Conservation (phyloP, 2,888 invertebrate genomes). For the Cinara cedri region DNA sequence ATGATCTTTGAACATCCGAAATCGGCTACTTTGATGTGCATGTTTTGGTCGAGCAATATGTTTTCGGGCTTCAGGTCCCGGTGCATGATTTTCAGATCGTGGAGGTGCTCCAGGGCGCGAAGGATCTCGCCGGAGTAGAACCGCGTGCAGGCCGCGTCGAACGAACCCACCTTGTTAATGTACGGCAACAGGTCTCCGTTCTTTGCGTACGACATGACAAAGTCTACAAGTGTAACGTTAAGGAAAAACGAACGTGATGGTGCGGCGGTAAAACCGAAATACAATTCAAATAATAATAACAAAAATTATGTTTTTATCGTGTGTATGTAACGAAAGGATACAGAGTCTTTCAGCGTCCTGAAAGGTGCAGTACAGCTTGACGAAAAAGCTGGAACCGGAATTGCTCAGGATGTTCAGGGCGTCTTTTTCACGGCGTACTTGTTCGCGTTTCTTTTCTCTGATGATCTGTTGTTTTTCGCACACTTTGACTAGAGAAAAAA, state of each 20-base stretch:
- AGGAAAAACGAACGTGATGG: constrained; percentile 1
- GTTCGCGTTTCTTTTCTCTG: constrained; percentile 89
- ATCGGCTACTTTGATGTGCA: constrained; percentile 96
- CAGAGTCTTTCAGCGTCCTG: constrained; percentile 89
- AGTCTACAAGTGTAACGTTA: constrained; percentile 67
- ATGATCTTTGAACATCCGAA: constrained; percentile 92
- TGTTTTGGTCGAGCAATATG: constrained; percentile 90
- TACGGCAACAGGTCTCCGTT: constrained; percentile 93
- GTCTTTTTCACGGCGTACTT: constrained; percentile 93
- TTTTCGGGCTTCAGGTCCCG: constrained; percentile 98
- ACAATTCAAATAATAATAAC: not conserved
- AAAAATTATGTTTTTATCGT: not conserved
- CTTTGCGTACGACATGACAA: constrained; percentile 92
- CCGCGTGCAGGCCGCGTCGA: constrained; percentile 85
- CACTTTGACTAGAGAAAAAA: constrained; percentile 85
- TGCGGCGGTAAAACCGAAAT: not conserved
- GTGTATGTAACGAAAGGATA: constrained; percentile 65
- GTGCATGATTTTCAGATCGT: constrained; percentile 87
- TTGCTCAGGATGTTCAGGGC: constrained; percentile 84
- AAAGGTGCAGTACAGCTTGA: constrained; percentile 93
- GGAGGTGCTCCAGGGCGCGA: constrained; percentile 88
- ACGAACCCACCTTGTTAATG: constrained; percentile 87
- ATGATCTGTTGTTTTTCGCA: constrained; percentile 93
- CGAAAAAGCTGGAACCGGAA: constrained; percentile 81
- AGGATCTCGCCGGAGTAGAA: constrained; percentile 96